phyloP scores from a whole-genome alignment of 2,797 vertebrate species.

The Lates japonicus region DNA sequence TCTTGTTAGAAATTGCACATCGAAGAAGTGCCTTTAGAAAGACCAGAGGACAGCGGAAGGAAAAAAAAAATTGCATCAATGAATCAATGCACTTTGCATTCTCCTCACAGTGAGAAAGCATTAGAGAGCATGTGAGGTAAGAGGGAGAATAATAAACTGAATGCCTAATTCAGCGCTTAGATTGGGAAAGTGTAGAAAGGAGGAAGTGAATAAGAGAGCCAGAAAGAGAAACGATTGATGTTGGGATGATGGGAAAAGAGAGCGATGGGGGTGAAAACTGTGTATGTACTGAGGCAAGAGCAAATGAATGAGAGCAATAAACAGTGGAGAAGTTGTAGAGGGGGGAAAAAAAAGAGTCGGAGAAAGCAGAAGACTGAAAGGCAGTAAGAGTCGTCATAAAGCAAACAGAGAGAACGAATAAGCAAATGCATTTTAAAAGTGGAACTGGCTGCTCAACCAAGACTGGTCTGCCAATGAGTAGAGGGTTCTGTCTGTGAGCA shows the following conservation, averaged over 20 bases:
- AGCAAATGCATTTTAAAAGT: slow-evolving; percentile 73
- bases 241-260: slow-evolving; percentile 28
- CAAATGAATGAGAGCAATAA: slow-evolving; percentile 49
- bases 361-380: slow-evolving; percentile 39
- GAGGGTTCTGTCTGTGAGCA: slow-evolving; percentile 65
- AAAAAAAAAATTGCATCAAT: slow-evolving; percentile 34
- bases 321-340: slow-evolving; percentile 25
- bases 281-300: slow-evolving; percentile 42
- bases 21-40: slow-evolving; percentile 17
- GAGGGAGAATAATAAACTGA: slow-evolving; percentile 58
- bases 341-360: background rate
- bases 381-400: slow-evolving; percentile 37
- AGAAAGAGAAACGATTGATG: slow-evolving; percentile 45
- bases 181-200: slow-evolving; percentile 37
- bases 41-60: slow-evolving; percentile 16
- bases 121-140: slow-evolving; percentile 40
- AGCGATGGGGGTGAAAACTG: slow-evolving; percentile 29
- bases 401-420: slow-evolving; percentile 56
- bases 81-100: slow-evolving; percentile 55
- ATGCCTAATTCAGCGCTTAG: slow-evolving; percentile 58
- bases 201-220: slow-evolving; percentile 33
- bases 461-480: slow-evolving; percentile 68
- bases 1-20: slow-evolving; percentile 22
- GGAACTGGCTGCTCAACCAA: slow-evolving; percentile 75
- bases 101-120: slow-evolving; percentile 36